Evolutionary conservation across 1,140 invertebrate genomes (phyloP).

Genomic region (Gryllus bimaculatus): DNA sequence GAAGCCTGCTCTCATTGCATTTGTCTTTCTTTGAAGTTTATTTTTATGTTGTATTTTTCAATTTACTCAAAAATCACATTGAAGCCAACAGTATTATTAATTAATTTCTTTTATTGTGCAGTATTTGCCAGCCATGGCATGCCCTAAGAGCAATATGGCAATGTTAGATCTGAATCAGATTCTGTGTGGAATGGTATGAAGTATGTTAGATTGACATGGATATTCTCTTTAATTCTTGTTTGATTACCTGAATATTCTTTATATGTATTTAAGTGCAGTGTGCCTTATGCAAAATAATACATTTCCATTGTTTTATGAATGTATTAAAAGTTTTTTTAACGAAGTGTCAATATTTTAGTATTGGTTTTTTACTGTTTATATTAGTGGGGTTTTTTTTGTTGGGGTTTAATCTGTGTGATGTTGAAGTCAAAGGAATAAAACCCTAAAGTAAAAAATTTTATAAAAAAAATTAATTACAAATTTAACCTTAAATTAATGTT

Average conservation of each 20-base stretch:
- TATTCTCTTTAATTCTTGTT: neutral
- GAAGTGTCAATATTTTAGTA: neutral
- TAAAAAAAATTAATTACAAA: too few relatives aligned
- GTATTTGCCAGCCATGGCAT: neutral
- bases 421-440: neutral
- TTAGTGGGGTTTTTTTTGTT: too few relatives aligned
- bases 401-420: neutral
- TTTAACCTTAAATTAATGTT: too few relatives aligned
- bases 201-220: neutral
- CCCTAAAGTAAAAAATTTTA: too few relatives aligned
- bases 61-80: neutral
- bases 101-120: neutral
- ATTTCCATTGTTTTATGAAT: neutral
- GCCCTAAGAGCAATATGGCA: neutral
- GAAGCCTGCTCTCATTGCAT: too few relatives aligned
- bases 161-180: neutral
- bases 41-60: neutral
- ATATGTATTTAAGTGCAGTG: too few relatives aligned
- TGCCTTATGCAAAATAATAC: neutral
- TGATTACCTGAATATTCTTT: neutral
- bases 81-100: neutral
- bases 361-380: neutral
- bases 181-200: neutral
- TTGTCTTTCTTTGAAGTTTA: neutral
- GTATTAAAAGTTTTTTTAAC: neutral